A percentile compares a stretch with the other conserved stretches of the same genome.
Evolutionary conservation across 2,888 invertebrate genomes (phyloP).

Genomic region (Cataglyphis albicans): DNA sequence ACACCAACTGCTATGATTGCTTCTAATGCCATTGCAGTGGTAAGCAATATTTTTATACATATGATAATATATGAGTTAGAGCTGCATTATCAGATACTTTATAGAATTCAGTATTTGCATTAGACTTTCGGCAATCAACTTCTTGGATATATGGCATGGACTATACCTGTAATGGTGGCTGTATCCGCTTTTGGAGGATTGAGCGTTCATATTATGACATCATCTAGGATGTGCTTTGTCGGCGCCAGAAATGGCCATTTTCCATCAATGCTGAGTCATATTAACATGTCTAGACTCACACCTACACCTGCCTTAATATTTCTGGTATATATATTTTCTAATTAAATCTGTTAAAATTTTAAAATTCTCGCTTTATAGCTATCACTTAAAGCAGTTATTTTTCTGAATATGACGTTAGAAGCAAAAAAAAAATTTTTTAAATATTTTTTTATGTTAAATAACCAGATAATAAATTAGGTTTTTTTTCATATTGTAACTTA

Average conservation of each 20-base stretch:
- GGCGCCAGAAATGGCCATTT: slow-evolving; percentile 96
- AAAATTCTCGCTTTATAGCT: background rate
- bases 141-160: slow-evolving; percentile 91
- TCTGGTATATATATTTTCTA: slow-evolving; percentile 88
- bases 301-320: slow-evolving; percentile 94
- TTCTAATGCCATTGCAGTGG: slow-evolving; percentile 98
- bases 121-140: slow-evolving; percentile 94
- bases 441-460: background rate
- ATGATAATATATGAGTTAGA: background rate
- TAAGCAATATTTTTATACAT: slow-evolving; percentile 86
- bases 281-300: slow-evolving; percentile 91
- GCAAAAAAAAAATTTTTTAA: background rate
- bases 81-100: background rate
- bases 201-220: slow-evolving; percentile 98
- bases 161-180: slow-evolving; percentile 96
- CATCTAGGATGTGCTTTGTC: slow-evolving; percentile 96
- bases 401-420: background rate
- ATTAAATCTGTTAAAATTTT: background rate
- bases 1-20: slow-evolving; percentile 93
- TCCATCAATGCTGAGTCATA: slow-evolving; percentile 92
- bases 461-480: background rate
- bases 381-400: background rate
- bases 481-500: background rate
- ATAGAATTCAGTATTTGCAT: slow-evolving; percentile 66
- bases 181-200: slow-evolving; percentile 97